Evolutionary conservation across 2,113 vertebrate genomes (phyloP).

Genomic region (Vulpes lagopus): DNA sequence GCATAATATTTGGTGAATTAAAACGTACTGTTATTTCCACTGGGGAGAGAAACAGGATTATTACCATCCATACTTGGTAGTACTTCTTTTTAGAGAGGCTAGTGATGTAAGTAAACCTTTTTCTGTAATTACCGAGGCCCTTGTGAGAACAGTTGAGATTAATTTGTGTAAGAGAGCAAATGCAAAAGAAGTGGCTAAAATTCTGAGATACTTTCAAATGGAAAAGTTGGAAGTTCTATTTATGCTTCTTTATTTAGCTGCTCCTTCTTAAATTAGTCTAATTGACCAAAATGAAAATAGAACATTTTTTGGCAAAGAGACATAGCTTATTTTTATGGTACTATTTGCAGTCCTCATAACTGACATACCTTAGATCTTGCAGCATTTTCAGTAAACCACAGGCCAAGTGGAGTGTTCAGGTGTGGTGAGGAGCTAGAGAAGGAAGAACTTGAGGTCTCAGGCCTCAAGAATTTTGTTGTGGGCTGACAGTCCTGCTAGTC

Average conservation of each 20-base stretch:
- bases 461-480: neutral
- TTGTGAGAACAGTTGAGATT: neutral
- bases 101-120: neutral
- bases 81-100: conserved; percentile 24
- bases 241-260: conserved; percentile 29
- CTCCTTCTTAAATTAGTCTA: conserved; percentile 39
- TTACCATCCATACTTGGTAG: neutral
- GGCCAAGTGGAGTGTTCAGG: neutral
- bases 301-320: conserved; percentile 14
- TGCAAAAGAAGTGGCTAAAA: neutral
- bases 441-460: neutral
- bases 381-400: neutral
- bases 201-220: neutral
- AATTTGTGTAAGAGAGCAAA: neutral
- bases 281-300: conserved; percentile 29
- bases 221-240: conserved; percentile 14
- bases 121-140: neutral
- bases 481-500: neutral
- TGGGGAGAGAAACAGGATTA: neutral
- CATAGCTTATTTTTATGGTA: neutral
- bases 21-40: neutral
- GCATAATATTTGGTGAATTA: conserved; percentile 2
- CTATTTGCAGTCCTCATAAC: neutral
- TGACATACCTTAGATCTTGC: neutral
- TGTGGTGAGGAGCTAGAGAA: neutral